Evolutionary conservation across 2,888 invertebrate species (phyloP), one percentile per base, ranked within the genome.

Genomic region (Patella caerulea): DNA sequence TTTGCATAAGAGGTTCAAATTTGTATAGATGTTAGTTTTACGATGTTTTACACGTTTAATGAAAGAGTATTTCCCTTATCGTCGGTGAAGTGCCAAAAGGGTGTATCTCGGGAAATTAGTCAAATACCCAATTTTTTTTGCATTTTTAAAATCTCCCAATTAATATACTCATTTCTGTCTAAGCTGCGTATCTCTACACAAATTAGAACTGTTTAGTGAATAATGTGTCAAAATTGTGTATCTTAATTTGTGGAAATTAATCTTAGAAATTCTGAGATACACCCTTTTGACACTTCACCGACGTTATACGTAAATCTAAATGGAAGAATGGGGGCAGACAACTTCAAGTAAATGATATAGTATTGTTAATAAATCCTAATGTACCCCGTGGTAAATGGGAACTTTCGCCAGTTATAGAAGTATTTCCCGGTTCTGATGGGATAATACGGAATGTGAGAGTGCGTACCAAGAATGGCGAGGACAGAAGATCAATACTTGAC

Each of bases 261-360:
- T n/a, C n/a, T n/a, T n/a, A n/a, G n/a, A n/a, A n/a, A n/a, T n/a
- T n/a, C n/a, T n/a, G n/a, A n/a, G n/a, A n/a, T n/a, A n/a, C n/a
- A n/a, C n/a, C n/a, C n/a, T n/a, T n/a, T n/a, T n/a, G n/a, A n/a
- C n/a, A n/a, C n/a, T n/a, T n/a, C n/a, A n/a, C n/a, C n/a, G n/a
- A 76, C 74, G 7, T 74, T 15, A 77, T 71, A 72, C n/a, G 24
- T 34, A 52, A 77, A 34, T 11, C 19, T 15, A 76, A 79, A 59
- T 77, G 79, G 79, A 17, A 5, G 52, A 11, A 14, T 7, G 52
- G 77, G 24, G 72, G 53, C 9, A 9, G 72, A 53, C n/a, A n/a
- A n/a, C n/a, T n/a, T n/a, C 76, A 79, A 45, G 71, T 79, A 19
- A 74, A 56, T 3, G 79, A 79, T 45, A 73, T 79, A 24, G 78